Conservation (phyloP, 1,140 invertebrate species). For the Macrosteles quadrilineatus region DNA sequence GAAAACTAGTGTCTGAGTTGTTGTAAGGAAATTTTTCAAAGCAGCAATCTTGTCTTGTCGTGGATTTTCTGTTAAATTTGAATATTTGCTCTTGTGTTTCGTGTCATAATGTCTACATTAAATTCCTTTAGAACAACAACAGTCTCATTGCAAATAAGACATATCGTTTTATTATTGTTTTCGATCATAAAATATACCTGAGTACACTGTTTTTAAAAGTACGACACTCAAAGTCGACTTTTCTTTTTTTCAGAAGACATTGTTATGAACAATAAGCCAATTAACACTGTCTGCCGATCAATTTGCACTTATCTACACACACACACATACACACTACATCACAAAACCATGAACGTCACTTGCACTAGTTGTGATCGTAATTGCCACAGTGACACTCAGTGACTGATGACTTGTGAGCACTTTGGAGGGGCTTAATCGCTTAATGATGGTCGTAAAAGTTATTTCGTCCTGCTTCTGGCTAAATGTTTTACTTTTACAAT, state of each 20-base stretch:
- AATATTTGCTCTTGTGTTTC: slow-evolving; percentile 23
- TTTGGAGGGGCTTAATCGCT: too few relatives aligned
- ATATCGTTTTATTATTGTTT: slow-evolving; percentile 36
- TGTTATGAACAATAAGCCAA: background rate
- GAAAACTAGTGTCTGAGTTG: slow-evolving; percentile 42
- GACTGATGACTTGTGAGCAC: too few relatives aligned
- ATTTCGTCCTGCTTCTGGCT: too few relatives aligned
- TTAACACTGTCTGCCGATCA: background rate
- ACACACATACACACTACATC: background rate
- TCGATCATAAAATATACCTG: slow-evolving; percentile 30
- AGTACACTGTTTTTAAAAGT: slow-evolving; percentile 19
- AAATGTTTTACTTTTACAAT: too few relatives aligned
- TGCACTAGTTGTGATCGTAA: too few relatives aligned
- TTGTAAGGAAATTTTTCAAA: slow-evolving; percentile 42
- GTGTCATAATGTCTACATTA: slow-evolving; percentile 32
- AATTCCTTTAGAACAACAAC: slow-evolving; percentile 36
- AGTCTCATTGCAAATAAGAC: slow-evolving; percentile 39
- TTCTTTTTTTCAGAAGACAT: slow-evolving; percentile 34
- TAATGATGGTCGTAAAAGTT: too few relatives aligned
- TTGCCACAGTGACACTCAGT: too few relatives aligned
- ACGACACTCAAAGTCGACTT: slow-evolving; percentile 36
- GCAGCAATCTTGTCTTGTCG: slow-evolving; percentile 41
- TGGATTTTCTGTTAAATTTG: slow-evolving; percentile 33
- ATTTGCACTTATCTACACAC: background rate
- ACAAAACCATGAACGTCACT: background rate